Conservation (phyloP, 2,113 vertebrate genomes). For the Lichenostomus cassidix region DNA sequence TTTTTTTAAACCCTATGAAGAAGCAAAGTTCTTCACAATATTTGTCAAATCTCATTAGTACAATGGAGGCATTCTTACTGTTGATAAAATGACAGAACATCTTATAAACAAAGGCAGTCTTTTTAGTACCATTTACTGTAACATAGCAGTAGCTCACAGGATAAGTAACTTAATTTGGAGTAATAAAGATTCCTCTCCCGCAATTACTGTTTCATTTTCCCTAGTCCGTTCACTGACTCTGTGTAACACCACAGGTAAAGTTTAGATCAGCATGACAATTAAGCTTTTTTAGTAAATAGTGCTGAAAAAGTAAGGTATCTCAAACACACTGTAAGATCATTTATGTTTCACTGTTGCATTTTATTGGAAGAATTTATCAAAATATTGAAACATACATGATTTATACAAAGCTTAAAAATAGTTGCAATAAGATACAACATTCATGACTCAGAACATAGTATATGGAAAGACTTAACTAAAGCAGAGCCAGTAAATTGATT, state of each 20-base stretch:
- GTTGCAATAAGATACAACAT: not conserved
- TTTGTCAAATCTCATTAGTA: not conserved
- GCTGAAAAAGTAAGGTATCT: not conserved
- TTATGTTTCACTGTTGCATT: not conserved
- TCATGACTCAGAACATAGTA: not conserved
- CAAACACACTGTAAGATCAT: not conserved
- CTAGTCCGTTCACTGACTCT: not conserved
- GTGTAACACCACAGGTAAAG: not conserved
- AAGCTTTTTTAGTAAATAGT: not conserved
- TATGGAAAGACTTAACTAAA: not conserved
- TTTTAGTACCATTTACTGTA: not conserved
- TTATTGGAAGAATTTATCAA: slow-evolving; percentile 27
- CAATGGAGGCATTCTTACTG: not conserved
- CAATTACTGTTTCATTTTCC: not conserved
- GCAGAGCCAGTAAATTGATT: not conserved
- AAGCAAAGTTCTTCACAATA: not conserved
- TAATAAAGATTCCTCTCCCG: not conserved
- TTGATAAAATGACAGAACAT: not conserved
- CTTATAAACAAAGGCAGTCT: not conserved
- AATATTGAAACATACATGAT: not conserved
- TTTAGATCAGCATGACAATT: not conserved
- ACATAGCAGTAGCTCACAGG: not conserved
- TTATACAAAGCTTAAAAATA: not conserved
- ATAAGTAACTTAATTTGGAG: not conserved
- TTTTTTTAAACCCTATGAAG: not conserved